Evolutionary conservation across 64 coral and sea anemone species (phyloP).

Genomic region (Dendrophyllia cribrosa): DNA sequence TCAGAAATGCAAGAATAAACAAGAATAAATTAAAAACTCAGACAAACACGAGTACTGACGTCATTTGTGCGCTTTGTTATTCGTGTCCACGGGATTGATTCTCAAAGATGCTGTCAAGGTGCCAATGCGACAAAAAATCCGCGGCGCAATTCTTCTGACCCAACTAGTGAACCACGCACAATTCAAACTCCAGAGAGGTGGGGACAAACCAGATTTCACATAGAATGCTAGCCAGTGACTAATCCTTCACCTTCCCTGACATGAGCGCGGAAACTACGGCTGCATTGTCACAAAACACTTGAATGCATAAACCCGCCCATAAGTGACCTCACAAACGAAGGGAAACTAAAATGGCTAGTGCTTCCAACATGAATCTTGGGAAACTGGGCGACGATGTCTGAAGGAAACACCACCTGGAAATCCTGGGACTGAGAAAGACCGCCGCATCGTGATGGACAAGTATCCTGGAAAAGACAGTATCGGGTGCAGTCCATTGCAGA

Average conservation of each 20-base stretch:
- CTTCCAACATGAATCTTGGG: not conserved
- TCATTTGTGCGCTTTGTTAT: too few relatives aligned
- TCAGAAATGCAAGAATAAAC: too few relatives aligned
- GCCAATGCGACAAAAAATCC: conserved; percentile 29
- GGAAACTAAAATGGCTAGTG: not conserved
- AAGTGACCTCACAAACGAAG: not conserved
- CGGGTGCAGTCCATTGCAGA: not conserved
- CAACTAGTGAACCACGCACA: not conserved
- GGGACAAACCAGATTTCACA: not conserved
- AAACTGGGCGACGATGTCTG: not conserved
- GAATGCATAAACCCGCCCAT: conserved; percentile 1
- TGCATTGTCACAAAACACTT: conserved; percentile 31
- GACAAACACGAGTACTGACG: too few relatives aligned
- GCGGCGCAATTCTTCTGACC: not conserved
- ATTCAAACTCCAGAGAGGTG: not conserved
- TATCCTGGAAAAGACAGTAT: conserved; percentile 16
- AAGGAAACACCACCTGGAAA: not conserved
- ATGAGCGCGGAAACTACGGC: not conserved
- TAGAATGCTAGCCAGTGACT: not conserved
- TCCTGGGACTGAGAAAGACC: not conserved
- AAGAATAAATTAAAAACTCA: too few relatives aligned
- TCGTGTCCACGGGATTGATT: not conserved
- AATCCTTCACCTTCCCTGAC: not conserved
- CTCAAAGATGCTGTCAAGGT: not conserved
- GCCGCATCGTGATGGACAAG: conserved; percentile 11